phyloP scores from a whole-genome alignment of 2,113 vertebrate genomes.

The Dipodomys ordii region DNA sequence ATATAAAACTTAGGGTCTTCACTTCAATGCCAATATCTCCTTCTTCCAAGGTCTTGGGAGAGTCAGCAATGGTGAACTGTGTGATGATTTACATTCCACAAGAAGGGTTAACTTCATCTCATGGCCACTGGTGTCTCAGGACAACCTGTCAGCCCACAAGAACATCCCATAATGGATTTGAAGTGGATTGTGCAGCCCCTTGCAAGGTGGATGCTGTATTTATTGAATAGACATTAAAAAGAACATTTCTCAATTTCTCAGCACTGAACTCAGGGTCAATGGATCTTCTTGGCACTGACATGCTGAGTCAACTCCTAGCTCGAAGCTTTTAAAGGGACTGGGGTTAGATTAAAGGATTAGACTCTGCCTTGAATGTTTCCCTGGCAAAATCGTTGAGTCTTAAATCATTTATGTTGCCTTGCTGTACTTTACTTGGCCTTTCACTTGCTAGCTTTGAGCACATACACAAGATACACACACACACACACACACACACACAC shows the following conservation, averaged over 20 bases:
- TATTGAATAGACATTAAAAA: constrained; percentile 98
- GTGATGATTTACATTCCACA: constrained; percentile 84
- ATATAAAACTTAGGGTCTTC: accelerated
- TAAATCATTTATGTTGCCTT: constrained; percentile 89
- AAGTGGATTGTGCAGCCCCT: constrained; percentile 93
- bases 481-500: not conserved
- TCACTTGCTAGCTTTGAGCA: constrained; percentile 74
- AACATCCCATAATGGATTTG: constrained; percentile 95
- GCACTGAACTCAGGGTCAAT: constrained; percentile 94
- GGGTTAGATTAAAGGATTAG: constrained; percentile 92
- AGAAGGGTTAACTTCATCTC: constrained; percentile 95
- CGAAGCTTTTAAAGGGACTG: constrained; percentile 89
- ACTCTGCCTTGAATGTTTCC: constrained; percentile 89
- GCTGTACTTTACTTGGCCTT: constrained; percentile 76
- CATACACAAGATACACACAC: not conserved
- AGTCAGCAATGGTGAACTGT: constrained; percentile 75
- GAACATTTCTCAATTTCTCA: constrained; percentile 96
- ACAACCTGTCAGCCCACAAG: constrained; percentile 93
- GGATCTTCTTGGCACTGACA: constrained; percentile 93
- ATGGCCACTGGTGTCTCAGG: constrained; percentile 92
- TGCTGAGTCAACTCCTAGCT: constrained; percentile 94
- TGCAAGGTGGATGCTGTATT: constrained; percentile 94
- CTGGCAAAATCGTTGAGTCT: constrained; percentile 86
- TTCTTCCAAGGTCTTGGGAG: constrained; percentile 82
- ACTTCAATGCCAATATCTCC: constrained; percentile 78